phyloP scores from a whole-genome alignment of 2,113 vertebrate species.

The Neotragus pygmaeus region DNA sequence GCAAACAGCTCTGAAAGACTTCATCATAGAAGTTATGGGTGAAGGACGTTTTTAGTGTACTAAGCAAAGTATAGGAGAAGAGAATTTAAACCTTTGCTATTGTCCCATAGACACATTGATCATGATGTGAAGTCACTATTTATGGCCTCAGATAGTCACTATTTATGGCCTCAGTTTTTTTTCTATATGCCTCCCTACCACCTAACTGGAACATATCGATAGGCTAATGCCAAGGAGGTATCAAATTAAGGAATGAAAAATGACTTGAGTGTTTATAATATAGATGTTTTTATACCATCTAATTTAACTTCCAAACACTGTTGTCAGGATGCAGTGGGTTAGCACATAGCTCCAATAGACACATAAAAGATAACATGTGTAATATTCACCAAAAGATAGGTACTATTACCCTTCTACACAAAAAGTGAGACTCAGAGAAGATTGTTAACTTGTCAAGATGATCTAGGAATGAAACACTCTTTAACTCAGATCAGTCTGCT shows the following conservation, averaged over 20 bases:
- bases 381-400: neutral
- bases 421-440: neutral
- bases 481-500: neutral
- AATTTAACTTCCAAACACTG: neutral
- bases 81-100: neutral
- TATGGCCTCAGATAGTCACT: neutral
- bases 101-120: neutral
- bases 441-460: neutral
- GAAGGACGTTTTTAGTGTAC: neutral
- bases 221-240: neutral
- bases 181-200: neutral
- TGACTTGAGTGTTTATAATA: neutral
- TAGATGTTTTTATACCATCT: neutral
- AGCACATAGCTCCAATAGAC: neutral
- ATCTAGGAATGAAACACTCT: neutral
- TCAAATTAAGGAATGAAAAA: neutral
- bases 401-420: neutral
- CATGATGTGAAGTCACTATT: neutral
- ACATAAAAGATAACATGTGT: neutral
- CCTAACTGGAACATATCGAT: neutral
- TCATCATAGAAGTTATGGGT: neutral
- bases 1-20: neutral
- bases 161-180: neutral
- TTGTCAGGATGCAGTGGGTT: neutral
- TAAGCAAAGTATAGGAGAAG: conserved; percentile 11